Evolutionary conservation across 2,888 invertebrate genomes (phyloP).

Genomic region (Escarpia spicata): DNA sequence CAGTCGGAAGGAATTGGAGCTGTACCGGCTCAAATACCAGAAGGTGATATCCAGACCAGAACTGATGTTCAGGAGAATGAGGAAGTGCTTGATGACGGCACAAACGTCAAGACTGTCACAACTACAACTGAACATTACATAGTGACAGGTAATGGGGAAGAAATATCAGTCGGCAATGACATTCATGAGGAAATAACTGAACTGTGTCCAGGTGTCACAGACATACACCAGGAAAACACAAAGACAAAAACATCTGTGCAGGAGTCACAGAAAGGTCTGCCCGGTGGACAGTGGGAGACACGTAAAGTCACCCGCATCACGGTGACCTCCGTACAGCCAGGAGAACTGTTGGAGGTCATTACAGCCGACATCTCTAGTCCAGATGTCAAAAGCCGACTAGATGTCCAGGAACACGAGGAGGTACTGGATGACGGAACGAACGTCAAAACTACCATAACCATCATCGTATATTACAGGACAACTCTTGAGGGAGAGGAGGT

Average conservation of each 20-base stretch:
- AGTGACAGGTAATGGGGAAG: background rate
- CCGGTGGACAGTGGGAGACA: background rate
- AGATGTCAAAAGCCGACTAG: background rate
- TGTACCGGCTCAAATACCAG: too few species aligned
- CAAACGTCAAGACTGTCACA: slow-evolving; percentile 20
- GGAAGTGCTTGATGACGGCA: slow-evolving; percentile 23
- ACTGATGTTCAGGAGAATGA: background rate
- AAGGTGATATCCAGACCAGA: background rate
- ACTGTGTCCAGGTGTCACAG: slow-evolving; percentile 33
- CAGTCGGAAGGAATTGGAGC: too few species aligned
- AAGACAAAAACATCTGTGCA: background rate
- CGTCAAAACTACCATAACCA: slow-evolving; percentile 22
- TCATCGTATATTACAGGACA: background rate
- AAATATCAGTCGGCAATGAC: slow-evolving; percentile 29
- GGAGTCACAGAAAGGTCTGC: background rate
- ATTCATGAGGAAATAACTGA: slow-evolving; percentile 32
- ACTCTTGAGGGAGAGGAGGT: background rate
- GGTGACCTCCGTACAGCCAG: background rate
- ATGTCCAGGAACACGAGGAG: background rate
- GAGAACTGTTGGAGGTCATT: background rate
- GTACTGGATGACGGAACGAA: slow-evolving; percentile 21
- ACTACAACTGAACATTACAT: slow-evolving; percentile 19
- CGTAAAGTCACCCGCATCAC: background rate
- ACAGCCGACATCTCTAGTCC: background rate
- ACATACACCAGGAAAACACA: slow-evolving; percentile 22